A percentile compares a stretch with the other conserved stretches of the same genome.
Evolutionary conservation across 2,797 vertebrate genomes (phyloP).

Genomic region (Catostomus latipinnis): DNA sequence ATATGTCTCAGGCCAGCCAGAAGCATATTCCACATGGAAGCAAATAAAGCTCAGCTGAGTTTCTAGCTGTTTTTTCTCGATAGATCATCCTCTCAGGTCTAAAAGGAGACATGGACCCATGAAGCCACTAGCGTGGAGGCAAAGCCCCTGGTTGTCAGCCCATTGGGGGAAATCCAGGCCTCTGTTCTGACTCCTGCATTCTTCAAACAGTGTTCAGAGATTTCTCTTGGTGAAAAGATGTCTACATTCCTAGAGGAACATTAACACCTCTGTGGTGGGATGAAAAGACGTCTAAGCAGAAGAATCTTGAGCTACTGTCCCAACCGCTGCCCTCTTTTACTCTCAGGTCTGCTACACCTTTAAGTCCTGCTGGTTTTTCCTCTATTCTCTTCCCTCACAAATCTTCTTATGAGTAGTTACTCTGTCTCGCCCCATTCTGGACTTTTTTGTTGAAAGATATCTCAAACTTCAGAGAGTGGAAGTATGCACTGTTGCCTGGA

Average conservation of each 20-base stretch:
- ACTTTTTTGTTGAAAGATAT: constrained; percentile 26
- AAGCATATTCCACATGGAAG: background rate
- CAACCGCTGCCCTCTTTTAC: background rate
- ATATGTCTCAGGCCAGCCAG: constrained; percentile 18
- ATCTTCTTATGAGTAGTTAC: constrained; percentile 1
- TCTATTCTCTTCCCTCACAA: background rate
- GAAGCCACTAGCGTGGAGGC: background rate
- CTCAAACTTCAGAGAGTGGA: constrained; percentile 13
- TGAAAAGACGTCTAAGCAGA: constrained; percentile 59
- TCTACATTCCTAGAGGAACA: constrained; percentile 47
- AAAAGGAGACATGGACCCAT: background rate
- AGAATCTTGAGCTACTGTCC: constrained; percentile 25
- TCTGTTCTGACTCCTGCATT: constrained; percentile 9
- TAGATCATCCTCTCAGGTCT: background rate
- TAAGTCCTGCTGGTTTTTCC: background rate
- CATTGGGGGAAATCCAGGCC: constrained; percentile 26
- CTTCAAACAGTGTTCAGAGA: constrained; percentile 9
- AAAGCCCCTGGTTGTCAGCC: constrained; percentile 9
- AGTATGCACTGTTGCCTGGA: background rate
- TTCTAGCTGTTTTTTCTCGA: constrained; percentile 1
- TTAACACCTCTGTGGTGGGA: constrained; percentile 54
- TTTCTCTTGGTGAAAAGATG: background rate
- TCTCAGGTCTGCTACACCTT: constrained; percentile 13
- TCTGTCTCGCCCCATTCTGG: constrained; percentile 1
- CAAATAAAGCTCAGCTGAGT: background rate